Conservation (phyloP, 2,113 vertebrate genomes). For the Peromyscus leucopus region DNA sequence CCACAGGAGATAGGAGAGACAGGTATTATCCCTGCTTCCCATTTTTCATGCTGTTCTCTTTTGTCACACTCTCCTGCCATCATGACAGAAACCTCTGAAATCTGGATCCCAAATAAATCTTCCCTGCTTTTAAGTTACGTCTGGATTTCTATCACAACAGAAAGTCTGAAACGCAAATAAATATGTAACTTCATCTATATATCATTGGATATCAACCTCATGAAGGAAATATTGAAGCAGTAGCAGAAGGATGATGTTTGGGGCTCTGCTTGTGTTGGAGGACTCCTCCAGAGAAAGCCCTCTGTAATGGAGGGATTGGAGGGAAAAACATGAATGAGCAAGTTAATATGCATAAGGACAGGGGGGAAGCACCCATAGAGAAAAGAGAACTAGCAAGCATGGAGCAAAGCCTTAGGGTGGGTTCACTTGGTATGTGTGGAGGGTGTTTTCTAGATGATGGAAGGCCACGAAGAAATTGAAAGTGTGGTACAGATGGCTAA, state of each 20-base stretch:
- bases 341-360: background rate
- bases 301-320: background rate
- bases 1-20: too few species aligned
- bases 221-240: background rate
- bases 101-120: background rate
- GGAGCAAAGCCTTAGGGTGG: background rate
- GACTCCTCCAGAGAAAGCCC: background rate
- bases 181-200: background rate
- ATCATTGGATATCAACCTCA: background rate
- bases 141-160: background rate
- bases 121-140: background rate
- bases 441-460: too few species aligned
- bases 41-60: background rate
- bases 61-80: background rate
- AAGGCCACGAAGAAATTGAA: fast-evolving
- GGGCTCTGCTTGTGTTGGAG: background rate
- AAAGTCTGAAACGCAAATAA: background rate
- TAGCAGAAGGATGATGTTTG: background rate
- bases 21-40: background rate
- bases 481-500: background rate
- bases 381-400: background rate
- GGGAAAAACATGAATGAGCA: fast-evolving
- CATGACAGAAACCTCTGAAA: background rate
- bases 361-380: fast-evolving
- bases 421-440: fast-evolving